Conservation (phyloP, 1,140 invertebrate species). For the Bombus sylvicola region DNA sequence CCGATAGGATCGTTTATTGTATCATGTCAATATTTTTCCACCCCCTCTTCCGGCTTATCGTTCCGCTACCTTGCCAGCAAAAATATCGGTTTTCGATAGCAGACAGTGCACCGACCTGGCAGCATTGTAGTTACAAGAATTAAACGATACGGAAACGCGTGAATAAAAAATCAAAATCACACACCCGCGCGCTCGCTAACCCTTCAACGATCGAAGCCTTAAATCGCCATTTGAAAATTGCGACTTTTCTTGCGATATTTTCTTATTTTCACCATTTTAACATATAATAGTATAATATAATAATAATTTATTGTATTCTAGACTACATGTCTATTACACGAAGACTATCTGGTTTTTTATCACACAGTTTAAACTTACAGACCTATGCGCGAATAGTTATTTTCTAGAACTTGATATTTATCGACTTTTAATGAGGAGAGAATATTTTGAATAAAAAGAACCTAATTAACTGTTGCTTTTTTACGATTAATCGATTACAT, state of each 20-base stretch:
- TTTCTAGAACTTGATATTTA: background rate
- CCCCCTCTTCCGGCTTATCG: background rate
- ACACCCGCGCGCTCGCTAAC: background rate
- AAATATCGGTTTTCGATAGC: slow-evolving; percentile 51
- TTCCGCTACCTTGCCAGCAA: slow-evolving; percentile 2
- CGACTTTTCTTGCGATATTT: too few species aligned
- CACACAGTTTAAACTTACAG: too few species aligned
- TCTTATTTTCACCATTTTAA: background rate
- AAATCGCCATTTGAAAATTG: background rate
- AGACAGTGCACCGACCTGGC: slow-evolving; percentile 22
- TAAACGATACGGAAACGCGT: slow-evolving; percentile 15
- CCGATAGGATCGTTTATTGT: slow-evolving; percentile 34
- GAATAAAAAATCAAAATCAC: slow-evolving; percentile 2
- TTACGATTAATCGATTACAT: background rate
- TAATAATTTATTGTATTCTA: too few species aligned
- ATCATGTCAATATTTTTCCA: slow-evolving; percentile 44
- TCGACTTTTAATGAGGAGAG: background rate
- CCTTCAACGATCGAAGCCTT: background rate
- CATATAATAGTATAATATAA: too few species aligned
- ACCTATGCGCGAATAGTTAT: too few species aligned
- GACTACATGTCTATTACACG: too few species aligned
- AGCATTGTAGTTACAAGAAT: slow-evolving; percentile 5
- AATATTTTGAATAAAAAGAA: too few species aligned
- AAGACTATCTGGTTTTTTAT: too few species aligned
- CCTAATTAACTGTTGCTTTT: background rate